Percentiles rank a stretch among this genome's conserved stretches.
Evolutionary conservation across 2,797 vertebrate species (phyloP).

Genomic region (Pseudochirops cupreus): DNA sequence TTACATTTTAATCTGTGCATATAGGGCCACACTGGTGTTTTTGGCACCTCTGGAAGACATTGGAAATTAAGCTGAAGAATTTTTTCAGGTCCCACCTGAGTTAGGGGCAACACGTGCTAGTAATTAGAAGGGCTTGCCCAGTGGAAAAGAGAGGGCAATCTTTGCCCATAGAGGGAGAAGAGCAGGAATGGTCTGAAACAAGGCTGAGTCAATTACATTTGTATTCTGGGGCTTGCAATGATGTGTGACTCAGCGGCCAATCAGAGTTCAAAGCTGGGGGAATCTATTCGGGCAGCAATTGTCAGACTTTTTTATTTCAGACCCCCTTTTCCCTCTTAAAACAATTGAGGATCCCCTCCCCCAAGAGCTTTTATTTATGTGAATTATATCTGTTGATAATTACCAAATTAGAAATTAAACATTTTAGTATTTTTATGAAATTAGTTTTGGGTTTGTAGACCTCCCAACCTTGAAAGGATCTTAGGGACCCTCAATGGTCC

Average conservation of each 20-base stretch:
- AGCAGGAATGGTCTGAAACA: neutral
- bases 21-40: neutral
- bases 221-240: neutral
- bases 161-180: neutral
- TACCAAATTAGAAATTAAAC: neutral
- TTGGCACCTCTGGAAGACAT: neutral
- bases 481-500: neutral
- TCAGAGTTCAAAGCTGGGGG: neutral
- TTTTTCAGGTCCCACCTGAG: neutral
- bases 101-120: neutral
- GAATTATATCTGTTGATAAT: neutral
- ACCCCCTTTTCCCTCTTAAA: neutral
- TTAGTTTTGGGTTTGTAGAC: neutral
- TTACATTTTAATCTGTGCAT: neutral
- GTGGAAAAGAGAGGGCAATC: neutral
- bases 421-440: neutral
- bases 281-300: neutral
- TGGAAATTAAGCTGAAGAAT: neutral
- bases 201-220: neutral
- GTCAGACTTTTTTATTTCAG: neutral
- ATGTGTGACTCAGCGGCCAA: neutral
- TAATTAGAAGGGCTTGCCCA: neutral
- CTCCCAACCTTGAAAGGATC: neutral
- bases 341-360: neutral
- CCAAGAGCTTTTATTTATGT: neutral